phyloP scores from a whole-genome alignment of 2,113 vertebrate species.

The human (Homo sapiens) region DNA sequence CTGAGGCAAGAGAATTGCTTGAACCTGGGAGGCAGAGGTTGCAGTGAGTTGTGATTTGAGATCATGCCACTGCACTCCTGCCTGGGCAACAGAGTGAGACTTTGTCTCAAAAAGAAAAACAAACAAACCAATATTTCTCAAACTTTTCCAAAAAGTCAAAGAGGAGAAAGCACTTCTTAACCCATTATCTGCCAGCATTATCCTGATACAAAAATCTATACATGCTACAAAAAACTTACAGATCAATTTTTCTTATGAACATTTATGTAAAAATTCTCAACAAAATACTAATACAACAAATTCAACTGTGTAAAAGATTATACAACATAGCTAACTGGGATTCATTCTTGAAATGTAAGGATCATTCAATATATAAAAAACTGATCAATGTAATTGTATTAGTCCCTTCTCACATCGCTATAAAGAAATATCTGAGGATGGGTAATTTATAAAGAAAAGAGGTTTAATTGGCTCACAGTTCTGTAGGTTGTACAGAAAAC shows the following conservation, averaged over 20 bases:
- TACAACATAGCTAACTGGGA: neutral
- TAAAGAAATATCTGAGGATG: too few species aligned
- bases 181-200: neutral
- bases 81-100: too few species aligned
- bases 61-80: too few species aligned
- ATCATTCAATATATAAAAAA: neutral
- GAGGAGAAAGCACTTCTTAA: neutral
- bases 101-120: too few species aligned
- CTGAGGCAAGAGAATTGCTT: too few species aligned
- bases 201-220: neutral
- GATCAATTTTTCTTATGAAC: neutral
- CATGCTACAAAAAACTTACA: neutral
- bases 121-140: neutral
- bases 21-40: too few species aligned
- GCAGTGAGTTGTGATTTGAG: too few species aligned
- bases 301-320: neutral
- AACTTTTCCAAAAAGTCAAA: neutral
- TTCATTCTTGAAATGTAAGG: neutral
- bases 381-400: neutral
- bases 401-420: too few species aligned
- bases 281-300: neutral
- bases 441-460: too few species aligned
- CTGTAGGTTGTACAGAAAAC: too few species aligned
- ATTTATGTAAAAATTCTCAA: neutral
- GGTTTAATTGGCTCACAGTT: too few species aligned